These are phyloP conservation scores for Elysia crispata DNA, from an alignment of 2,888 invertebrate genomes.

Conservation along the genomic window DNA sequence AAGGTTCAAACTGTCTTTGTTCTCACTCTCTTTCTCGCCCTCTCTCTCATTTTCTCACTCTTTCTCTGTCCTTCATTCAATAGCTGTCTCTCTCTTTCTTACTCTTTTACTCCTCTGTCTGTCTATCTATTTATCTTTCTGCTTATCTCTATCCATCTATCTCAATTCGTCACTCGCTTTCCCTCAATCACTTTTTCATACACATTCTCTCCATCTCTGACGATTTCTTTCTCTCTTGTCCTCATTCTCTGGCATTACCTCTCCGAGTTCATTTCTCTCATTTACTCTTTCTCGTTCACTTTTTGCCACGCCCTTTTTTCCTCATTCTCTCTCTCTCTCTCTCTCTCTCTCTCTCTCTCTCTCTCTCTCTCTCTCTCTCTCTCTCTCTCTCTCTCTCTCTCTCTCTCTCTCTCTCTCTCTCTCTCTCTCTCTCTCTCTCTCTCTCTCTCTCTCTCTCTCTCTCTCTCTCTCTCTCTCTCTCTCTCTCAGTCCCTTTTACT, in stretches of 20 bases:
- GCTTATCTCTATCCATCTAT: not conserved
- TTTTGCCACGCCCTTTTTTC: not conserved
- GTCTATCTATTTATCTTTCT: not conserved
- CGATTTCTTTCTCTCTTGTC: not conserved
- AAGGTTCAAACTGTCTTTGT: no score
- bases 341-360: not conserved
- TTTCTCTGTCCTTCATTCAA: no score
- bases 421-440: slow-evolving; percentile 39
- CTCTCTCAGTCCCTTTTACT: not conserved
- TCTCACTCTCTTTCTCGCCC: no score
- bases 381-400: not conserved
- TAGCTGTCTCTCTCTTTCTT: no score
- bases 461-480: slow-evolving; percentile 39
- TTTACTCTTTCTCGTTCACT: slow-evolving; percentile 5
- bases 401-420: slow-evolving; percentile 17
- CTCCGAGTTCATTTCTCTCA: not conserved
- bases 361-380: not conserved
- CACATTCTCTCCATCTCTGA: not conserved
- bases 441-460: slow-evolving; percentile 40
- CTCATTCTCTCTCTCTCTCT: not conserved
- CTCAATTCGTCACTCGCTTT: slow-evolving; percentile 19
- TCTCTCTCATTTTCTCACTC: no score
- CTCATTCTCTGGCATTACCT: slow-evolving; percentile 18
- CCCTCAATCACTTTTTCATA: not conserved
- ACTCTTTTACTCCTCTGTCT: not conserved